These are phyloP conservation scores for Aurelia aurita complex sp. Pacific DNA, from an alignment of 30 jellyfish, hydroid and myxozoan genomes.

Conservation along the genomic window DNA sequence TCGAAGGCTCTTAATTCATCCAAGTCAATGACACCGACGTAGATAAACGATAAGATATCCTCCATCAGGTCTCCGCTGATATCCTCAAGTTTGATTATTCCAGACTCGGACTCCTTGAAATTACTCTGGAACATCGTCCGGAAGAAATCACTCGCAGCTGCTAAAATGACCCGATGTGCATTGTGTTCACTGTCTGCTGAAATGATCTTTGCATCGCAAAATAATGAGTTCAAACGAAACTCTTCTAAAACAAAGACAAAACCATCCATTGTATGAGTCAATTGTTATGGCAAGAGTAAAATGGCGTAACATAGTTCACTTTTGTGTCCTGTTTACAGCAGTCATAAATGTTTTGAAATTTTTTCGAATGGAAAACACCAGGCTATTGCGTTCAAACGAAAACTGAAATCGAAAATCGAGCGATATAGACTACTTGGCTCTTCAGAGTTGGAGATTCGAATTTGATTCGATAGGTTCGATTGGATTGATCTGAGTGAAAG, in stretches of 20 bases:
- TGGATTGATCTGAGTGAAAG: no score
- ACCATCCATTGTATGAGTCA: slow-evolving; percentile 34
- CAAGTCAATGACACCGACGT: slow-evolving; percentile 48
- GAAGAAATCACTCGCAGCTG: slow-evolving; percentile 69
- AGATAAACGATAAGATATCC: slow-evolving; percentile 46
- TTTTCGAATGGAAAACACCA: no score
- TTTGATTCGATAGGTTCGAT: no score
- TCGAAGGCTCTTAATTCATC: slow-evolving; percentile 58
- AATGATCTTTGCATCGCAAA: slow-evolving; percentile 64
- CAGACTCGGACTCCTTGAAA: slow-evolving; percentile 60
- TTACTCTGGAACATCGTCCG: slow-evolving; percentile 52
- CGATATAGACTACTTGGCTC: no score
- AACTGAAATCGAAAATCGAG: no score
- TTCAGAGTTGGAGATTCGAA: no score
- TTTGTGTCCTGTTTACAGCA: neutral
- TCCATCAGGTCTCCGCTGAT: slow-evolving; percentile 43
- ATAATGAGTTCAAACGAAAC: slow-evolving; percentile 26
- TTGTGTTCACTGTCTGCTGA: slow-evolving; percentile 40
- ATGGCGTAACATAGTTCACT: neutral
- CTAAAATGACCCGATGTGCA: slow-evolving; percentile 72
- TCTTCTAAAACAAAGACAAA: slow-evolving; percentile 25
- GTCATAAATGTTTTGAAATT: no score
- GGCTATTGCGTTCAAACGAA: no score
- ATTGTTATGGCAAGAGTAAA: neutral
- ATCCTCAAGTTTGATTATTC: slow-evolving; percentile 58